phyloP scores from a whole-genome alignment of 2,888 invertebrate species.

The Erebia aethiops region DNA sequence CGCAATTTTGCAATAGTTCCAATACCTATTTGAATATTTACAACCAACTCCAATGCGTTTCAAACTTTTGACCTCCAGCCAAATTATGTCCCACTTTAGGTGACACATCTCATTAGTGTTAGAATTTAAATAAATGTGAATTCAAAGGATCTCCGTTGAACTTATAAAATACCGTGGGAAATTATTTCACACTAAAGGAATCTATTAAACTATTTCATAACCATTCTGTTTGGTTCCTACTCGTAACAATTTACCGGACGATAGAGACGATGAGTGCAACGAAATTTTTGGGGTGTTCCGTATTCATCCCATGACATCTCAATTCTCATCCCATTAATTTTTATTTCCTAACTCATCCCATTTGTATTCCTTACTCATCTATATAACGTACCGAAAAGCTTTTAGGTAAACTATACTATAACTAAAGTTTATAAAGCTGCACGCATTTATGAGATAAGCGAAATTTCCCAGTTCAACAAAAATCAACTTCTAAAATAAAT shows the following conservation, averaged over 20 bases:
- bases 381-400: no score
- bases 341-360: no score
- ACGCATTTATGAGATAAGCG: not conserved
- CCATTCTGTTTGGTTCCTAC: not conserved
- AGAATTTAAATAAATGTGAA: constrained; percentile 12
- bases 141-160: constrained; percentile 5
- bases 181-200: not conserved
- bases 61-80: constrained; percentile 21
- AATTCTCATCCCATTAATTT: no score
- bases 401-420: no score
- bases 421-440: no score
- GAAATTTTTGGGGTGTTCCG: no score
- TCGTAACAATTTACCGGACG: no score
- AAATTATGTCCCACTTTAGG: constrained; percentile 15
- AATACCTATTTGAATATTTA: constrained; percentile 21
- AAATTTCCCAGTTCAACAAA: not conserved
- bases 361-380: no score
- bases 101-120: constrained; percentile 15
- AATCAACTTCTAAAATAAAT: not conserved
- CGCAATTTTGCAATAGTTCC: constrained; percentile 18
- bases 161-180: constrained; percentile 20
- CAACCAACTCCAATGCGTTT: constrained; percentile 3
- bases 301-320: no score
- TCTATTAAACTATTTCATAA: not conserved
- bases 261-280: no score